Base-by-base conservation (phyloP, 2,888 invertebrate species). In the Cybosia mesomella region DNA sequence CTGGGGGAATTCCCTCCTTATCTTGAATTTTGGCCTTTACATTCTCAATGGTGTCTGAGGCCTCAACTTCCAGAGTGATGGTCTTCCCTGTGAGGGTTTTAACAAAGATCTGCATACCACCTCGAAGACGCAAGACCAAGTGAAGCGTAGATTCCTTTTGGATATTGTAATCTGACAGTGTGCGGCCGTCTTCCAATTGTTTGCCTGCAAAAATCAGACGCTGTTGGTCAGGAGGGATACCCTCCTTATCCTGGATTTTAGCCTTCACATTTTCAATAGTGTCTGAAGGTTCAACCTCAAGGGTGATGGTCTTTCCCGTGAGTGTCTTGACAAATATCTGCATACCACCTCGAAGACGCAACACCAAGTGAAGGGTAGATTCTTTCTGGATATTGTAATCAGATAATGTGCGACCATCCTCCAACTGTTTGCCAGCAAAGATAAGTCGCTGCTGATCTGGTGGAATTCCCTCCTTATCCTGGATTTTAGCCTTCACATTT, bases 341-440 rank as follows among this genome's bases (percentile, higher is more conserved):
- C 88, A 88, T 87, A 7, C 87, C 88, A 39, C 88, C 88, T 9
- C 88, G 80, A 0, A 88, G 85, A 80, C 88, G 87, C 4, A 88
- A 11, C 0, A 88, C 88, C 7, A 88, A 32, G 7, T 89, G 88
- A 0, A 89, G 82, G 0, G 88, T 88, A 0, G 88, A 88, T 11
- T 88, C 88, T 0, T 88, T 88, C 2, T 88, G 88, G 0, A 88
- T 89, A 13, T 89, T 89, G 58, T 89, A 89, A 64, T 89, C 88
- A 0, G 88, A 88, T 0, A 88, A 77, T 0, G 88, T 88, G 55
- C 88, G 88, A 0, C 88, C 88, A 71, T 88, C 88, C 62, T 88
- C 88, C 0, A 88, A 43, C 55, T 88, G 88, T 13, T 88, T 88
- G 9, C 88, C 88, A 0, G 88, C 88, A 3, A 88, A 88, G 69